Evolutionary conservation across 1,140 invertebrate genomes (phyloP).

Genomic region (Lepidurus packardi): DNA sequence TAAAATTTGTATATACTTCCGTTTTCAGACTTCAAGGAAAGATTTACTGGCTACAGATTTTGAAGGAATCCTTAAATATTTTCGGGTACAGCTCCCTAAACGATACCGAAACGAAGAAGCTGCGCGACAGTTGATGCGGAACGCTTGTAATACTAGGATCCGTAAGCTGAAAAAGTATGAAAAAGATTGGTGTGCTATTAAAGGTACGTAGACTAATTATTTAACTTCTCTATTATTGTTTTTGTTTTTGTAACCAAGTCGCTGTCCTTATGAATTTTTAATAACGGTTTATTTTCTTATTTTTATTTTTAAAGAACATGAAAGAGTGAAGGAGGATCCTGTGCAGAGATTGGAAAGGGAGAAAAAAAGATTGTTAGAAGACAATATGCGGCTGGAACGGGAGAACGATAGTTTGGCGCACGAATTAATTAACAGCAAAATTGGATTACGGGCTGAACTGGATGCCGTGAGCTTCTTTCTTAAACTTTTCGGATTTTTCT

Average conservation of each 20-base stretch:
- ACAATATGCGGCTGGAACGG: conserved; percentile 54
- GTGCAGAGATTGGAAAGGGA: conserved; percentile 54
- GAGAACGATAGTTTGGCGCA: conserved; percentile 62
- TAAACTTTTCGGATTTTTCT: conserved; percentile 34
- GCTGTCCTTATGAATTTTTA: neutral
- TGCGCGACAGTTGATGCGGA: conserved; percentile 79
- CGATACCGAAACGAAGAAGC: conserved; percentile 87
- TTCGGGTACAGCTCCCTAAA: conserved; percentile 91
- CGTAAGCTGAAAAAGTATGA: conserved; percentile 95
- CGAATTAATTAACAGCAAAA: conserved; percentile 56
- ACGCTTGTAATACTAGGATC: conserved; percentile 83
- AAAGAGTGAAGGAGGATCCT: conserved; percentile 54
- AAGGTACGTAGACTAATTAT: conserved; percentile 55
- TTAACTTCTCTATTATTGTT: conserved; percentile 38
- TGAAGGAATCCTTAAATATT: conserved; percentile 87
- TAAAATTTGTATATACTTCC: too few relatives aligned
- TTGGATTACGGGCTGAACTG: conserved; percentile 51
- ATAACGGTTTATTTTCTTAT: conserved; percentile 23
- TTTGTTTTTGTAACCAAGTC: neutral
- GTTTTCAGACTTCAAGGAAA: conserved; percentile 69
- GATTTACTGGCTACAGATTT: conserved; percentile 94
- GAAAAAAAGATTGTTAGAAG: conserved; percentile 50
- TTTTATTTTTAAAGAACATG: conserved; percentile 41
- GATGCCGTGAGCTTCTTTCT: conserved; percentile 47
- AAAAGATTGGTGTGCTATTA: conserved; percentile 77